Evolutionary conservation across 2,113 vertebrate species (phyloP), one percentile per base, ranked within the genome.

Genomic region (Dipodomys merriami): DNA sequence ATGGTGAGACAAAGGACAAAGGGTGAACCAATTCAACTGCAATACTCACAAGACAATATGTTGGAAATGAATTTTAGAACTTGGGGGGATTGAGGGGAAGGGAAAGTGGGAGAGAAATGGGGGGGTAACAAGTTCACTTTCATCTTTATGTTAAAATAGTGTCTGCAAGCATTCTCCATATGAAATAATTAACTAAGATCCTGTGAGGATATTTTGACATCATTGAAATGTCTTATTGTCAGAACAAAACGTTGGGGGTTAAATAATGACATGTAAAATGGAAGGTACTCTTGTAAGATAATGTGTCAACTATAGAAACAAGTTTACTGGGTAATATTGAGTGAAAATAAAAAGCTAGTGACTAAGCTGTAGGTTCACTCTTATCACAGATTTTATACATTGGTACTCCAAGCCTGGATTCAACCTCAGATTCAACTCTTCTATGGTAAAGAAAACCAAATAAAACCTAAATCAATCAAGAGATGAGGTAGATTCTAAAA

Each of bases 201-300:
- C 44, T 81, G 76, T 62, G 29, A 27, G 13, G 1, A 30, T 67
- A 68, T 8, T 80, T 65, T 29, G 13, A 68, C 10, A 81, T 9
- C 71, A 73, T 91, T 29, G 25, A 73, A 91, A 73, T 86, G 68
- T 76, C 22, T 13, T 71, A 6, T 78, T 62, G 88, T 82, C 83
- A 67, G 90, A 86, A 18, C 7, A 20, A 69, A 68, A 64, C 79
- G 46, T 44, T 76, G 29, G 10, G 90, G 19, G 39, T 57, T 85
- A 74, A 91, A 84, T 57, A 74, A 79, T 81, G 22, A 5, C 53
- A 60, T 77, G 33, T 91, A 67, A 15, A 82, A 35, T 89, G 22
- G 5, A 86, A 84, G 68, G 23, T 90, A 94, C 79, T 92, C 18
- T 49, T 49, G 33, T 85, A 49, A 53, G 33, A 92, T 7, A 74